These are phyloP conservation scores for Plectropomus leopardus DNA, from an alignment of 2,113 vertebrate species.

Conservation along the genomic window DNA sequence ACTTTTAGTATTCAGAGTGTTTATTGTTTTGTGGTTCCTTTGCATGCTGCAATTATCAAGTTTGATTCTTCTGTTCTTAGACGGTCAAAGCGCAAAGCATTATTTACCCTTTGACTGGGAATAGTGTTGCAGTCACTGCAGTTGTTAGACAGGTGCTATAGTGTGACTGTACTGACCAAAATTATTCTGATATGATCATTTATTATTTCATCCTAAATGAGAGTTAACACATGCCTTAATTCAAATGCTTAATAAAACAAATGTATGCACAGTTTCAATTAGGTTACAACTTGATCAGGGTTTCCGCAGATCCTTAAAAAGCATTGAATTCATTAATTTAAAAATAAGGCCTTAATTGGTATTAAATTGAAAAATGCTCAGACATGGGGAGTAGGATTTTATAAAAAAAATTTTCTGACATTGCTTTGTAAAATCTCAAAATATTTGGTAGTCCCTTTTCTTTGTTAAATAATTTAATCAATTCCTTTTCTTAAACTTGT, in stretches of 20 bases:
- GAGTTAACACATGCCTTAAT: background rate
- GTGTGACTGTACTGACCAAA: background rate
- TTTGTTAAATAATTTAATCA: too few species aligned
- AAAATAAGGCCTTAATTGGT: too few species aligned
- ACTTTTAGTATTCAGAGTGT: constrained; percentile 43
- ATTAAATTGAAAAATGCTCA: too few species aligned
- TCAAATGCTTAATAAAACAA: constrained; percentile 3
- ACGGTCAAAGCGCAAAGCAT: background rate
- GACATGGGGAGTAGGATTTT: too few species aligned
- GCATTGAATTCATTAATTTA: too few species aligned
- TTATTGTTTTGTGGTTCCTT: constrained; percentile 18
- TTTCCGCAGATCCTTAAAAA: too few species aligned
- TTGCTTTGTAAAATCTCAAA: too few species aligned
- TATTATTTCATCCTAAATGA: background rate
- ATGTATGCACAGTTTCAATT: background rate
- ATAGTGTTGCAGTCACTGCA: background rate
- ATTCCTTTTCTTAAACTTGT: too few species aligned
- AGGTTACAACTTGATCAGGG: background rate
- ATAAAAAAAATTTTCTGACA: too few species aligned
- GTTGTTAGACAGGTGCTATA: background rate
- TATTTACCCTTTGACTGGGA: background rate
- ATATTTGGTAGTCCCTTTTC: too few species aligned
- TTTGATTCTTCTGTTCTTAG: background rate
- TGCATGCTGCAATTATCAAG: background rate
- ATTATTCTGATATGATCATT: background rate